phyloP scores from a whole-genome alignment of 2,888 invertebrate species.

The Adela reaumurella region DNA sequence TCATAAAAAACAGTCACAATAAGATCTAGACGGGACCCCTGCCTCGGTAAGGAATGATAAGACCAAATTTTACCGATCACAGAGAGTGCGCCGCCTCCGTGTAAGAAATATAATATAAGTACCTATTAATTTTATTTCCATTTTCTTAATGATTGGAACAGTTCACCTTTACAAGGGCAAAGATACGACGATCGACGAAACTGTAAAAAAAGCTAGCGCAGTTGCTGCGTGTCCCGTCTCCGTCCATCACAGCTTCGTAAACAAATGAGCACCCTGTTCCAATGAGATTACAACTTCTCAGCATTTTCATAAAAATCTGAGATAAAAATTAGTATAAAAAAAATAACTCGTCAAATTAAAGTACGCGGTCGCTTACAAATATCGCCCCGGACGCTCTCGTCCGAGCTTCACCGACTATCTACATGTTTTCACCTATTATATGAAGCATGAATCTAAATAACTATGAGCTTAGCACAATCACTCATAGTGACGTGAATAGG shows the following conservation, averaged over 20 bases:
- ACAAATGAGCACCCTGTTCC: slow-evolving; percentile 1
- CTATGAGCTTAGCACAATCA: slow-evolving; percentile 57
- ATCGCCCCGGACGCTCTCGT: too few species aligned
- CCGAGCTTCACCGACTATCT: background rate
- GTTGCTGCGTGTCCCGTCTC: too few species aligned
- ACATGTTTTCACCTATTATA: background rate
- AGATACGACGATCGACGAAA: too few species aligned
- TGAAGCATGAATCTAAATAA: slow-evolving; percentile 12
- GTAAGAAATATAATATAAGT: slow-evolving; percentile 13
- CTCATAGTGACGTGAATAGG: slow-evolving; percentile 40
- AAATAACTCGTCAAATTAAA: background rate
- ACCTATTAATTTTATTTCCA: slow-evolving; percentile 18
- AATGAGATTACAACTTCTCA: background rate
- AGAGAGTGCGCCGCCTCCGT: slow-evolving; percentile 21
- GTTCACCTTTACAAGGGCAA: too few species aligned
- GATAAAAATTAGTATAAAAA: background rate
- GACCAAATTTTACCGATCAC: slow-evolving; percentile 61
- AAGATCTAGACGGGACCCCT: slow-evolving; percentile 22
- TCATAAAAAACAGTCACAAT: slow-evolving; percentile 24
- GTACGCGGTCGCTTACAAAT: too few species aligned
- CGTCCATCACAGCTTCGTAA: background rate
- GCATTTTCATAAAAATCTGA: background rate
- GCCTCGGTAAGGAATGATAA: slow-evolving; percentile 64
- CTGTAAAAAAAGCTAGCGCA: too few species aligned
- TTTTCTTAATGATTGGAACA: slow-evolving; percentile 18